Evolutionary conservation across 2,797 vertebrate genomes (phyloP), one percentile per base, ranked within the genome.

Genomic region (Silurus lanzhouensis): DNA sequence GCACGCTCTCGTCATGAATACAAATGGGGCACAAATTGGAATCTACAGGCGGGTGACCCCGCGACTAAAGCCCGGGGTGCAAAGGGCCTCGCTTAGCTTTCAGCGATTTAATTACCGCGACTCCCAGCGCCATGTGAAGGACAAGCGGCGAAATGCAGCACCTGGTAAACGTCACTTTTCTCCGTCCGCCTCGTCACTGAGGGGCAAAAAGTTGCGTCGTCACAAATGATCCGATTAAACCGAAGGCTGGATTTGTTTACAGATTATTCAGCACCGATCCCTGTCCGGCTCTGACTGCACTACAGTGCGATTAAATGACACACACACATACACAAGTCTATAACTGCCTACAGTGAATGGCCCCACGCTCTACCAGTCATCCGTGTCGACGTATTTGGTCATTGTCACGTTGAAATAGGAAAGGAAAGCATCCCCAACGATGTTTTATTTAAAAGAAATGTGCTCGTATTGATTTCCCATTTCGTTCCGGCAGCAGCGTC

Each of bases 11-110:
- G 94, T 97, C 97, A 97, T 98, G 97, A 98, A 98, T 99, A 98
- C 96, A 97, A 97, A 99, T 98, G 90, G 94, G 91, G 94, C 96
- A 94, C 97, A 99, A 98, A 99, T 98, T 96, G 97, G 96, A 98
- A 97, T 95, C 96, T 97, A 97, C 96, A 98, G 95, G 97, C 96
- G 96, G 95, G 95, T 97, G 97, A 98, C 97, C 97, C 94, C 92
- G 94, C 93, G 93, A 96, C 95, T 95, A 96, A 95, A 97, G 96
- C 96, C 95, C 94, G 95, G 95, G 94, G 93, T 86, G 92, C 92
- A 91, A 81, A 80, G 93, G 92, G 93, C 92, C 94, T 95, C 94
- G 92, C 95, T 95, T 94, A 93, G 94, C 92, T 96, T 96, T 96
- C 96, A 97, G 96, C 96, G 95, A 95, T 98, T 98, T 97, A 98